Evolutionary conservation across 2,797 vertebrate genomes (phyloP), one percentile per base, ranked within the genome.

Genomic region (Microchirus variegatus): DNA sequence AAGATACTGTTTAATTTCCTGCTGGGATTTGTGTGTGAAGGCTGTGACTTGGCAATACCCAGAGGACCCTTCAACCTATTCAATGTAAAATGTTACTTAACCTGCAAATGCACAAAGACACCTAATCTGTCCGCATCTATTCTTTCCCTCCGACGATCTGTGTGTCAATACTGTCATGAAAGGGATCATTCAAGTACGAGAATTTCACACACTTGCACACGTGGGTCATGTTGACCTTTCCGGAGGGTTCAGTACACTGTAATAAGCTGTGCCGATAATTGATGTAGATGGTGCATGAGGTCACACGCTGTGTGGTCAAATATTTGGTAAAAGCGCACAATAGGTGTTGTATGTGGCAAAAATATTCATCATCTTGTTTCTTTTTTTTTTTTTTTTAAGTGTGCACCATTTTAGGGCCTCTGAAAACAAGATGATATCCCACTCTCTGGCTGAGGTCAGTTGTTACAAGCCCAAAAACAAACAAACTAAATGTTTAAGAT

Each of bases 21-120:
- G 19, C 60, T 26, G 58, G 43, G 73, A 65, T 41, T n/a, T 56
- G 68, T 59, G 18, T 53, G 19, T n/a, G n/a, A n/a, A 58, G 44
- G 72, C 66, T 42, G 15, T 53, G 69, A 66, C 41, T 51, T 53
- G 41, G 70, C 69, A 57, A 41, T 75, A 76, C 45, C 55, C 70
- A 16, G 26, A 58, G 75, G 81, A 77, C 60, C 70, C 31, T 63
- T 69, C 62, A 71, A 78, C 80, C 85, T 89, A 89, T 85, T 85
- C 67, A 75, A 14, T 43, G 31, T 53, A 67, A 80, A 81, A 85
- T 70, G 75, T 79, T 74, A 61, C 53, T 71, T 63, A 50, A 31
- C 70, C 69, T 71, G 50, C 47, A 41, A 22, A 45, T 18, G 6
- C 54, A 49, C 37, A 43, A 6, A 10, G n/a, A 62, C 36, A 18